phyloP scores from a whole-genome alignment of 2,113 vertebrate genomes.

The Tetraodon nigroviridis region DNA sequence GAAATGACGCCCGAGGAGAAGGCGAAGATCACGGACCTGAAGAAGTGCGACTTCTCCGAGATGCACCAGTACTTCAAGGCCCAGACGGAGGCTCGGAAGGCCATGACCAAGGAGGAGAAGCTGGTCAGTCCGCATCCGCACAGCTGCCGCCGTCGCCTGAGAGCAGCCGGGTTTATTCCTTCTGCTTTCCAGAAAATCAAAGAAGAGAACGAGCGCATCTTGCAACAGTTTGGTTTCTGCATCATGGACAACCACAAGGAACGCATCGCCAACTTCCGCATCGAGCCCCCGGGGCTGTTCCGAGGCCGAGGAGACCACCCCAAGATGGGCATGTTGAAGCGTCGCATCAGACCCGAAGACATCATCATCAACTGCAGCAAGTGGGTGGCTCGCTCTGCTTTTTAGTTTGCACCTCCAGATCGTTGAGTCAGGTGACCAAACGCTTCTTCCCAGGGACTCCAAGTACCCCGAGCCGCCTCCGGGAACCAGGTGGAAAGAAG shows the following conservation, averaged over 20 bases:
- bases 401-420: neutral
- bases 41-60: slow-evolving; percentile 91
- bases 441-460: slow-evolving; percentile 75
- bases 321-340: slow-evolving; percentile 98
- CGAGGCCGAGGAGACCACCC: slow-evolving; percentile 96
- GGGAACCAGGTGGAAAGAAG: slow-evolving; percentile 96
- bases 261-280: slow-evolving; percentile 95
- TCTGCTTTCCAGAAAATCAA: slow-evolving; percentile 88
- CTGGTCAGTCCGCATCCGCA: slow-evolving; percentile 69
- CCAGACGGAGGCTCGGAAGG: slow-evolving; percentile 90
- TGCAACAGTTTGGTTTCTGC: slow-evolving; percentile 93
- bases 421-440: neutral
- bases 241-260: slow-evolving; percentile 98
- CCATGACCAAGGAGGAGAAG: slow-evolving; percentile 94
- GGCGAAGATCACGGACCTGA: slow-evolving; percentile 82
- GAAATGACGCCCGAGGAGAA: slow-evolving; percentile 97
- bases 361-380: slow-evolving; percentile 99
- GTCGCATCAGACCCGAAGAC: slow-evolving; percentile 87
- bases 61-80: slow-evolving; percentile 94
- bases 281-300: slow-evolving; percentile 95
- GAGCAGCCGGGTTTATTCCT: neutral
- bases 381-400: slow-evolving; percentile 74
- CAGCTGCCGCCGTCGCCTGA: no score
- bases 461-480: slow-evolving; percentile 85
- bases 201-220: slow-evolving; percentile 85